Evolutionary conservation across 2,888 invertebrate species (phyloP).

Genomic region (Epicampocera succincta): DNA sequence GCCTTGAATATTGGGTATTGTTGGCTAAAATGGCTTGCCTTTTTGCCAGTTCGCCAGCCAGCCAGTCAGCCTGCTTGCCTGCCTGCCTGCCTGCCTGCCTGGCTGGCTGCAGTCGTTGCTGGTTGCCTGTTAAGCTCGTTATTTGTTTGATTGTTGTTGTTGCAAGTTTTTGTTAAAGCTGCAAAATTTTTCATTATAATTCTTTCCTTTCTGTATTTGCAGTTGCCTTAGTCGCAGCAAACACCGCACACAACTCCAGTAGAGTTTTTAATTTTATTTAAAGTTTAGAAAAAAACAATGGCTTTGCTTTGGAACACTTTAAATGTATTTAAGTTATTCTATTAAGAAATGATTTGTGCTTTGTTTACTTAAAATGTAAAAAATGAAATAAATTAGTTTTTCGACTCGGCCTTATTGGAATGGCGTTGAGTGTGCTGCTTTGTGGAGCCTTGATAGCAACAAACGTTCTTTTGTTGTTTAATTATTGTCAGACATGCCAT

Average conservation of each 20-base stretch:
- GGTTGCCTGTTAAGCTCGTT: constrained; percentile 68
- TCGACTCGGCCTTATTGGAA: constrained; percentile 5
- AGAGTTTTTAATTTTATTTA: constrained; percentile 10
- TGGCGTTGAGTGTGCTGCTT: constrained; percentile 22
- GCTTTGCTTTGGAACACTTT: no score
- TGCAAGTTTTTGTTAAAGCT: constrained; percentile 50
- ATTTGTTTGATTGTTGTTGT: constrained; percentile 60
- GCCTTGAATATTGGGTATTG: constrained; percentile 41
- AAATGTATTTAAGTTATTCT: no score
- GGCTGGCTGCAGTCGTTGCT: constrained; percentile 20
- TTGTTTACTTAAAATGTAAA: no score
- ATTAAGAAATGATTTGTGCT: no score
- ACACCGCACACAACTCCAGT: constrained; percentile 17
- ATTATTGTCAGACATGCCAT: constrained; percentile 81
- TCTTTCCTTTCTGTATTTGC: constrained; percentile 36
- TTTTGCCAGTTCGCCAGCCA: background rate
- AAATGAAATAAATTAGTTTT: constrained; percentile 1
- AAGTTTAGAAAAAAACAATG: no score
- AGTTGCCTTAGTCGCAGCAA: constrained; percentile 20
- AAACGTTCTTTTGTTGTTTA: constrained; percentile 76
- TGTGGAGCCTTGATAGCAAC: constrained; percentile 66
- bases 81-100: constrained; percentile 47
- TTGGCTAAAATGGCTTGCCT: constrained; percentile 47
- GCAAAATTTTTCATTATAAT: constrained; percentile 60
- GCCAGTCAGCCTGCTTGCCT: background rate